A percentile compares a stretch with the other conserved stretches of the same genome.
phyloP scores from a whole-genome alignment of 2,113 vertebrate genomes.

The Aix galericulata region DNA sequence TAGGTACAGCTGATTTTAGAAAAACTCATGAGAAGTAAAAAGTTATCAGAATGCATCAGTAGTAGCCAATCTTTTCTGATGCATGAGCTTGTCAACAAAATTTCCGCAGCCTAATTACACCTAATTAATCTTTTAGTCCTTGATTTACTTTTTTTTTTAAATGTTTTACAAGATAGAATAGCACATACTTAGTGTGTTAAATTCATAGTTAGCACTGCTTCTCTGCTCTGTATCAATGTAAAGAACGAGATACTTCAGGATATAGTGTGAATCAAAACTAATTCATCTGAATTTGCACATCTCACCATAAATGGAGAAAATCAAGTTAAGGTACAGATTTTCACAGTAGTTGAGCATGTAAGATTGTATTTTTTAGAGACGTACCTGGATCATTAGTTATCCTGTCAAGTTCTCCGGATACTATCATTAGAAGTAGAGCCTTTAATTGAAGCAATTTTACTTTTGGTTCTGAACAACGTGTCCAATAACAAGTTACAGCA shows the following conservation, averaged over 20 bases:
- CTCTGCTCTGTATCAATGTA: not conserved
- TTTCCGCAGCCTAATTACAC: not conserved
- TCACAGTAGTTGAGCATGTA: not conserved
- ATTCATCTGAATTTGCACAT: not conserved
- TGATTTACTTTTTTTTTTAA: too few species aligned
- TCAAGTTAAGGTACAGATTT: not conserved
- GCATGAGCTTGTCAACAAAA: fast-evolving
- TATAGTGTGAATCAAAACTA: not conserved
- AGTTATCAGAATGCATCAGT: fast-evolving
- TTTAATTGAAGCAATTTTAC: constrained; percentile 75
- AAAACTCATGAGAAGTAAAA: not conserved
- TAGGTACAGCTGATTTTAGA: not conserved
- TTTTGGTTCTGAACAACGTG: constrained; percentile 66
- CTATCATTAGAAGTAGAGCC: constrained; percentile 82
- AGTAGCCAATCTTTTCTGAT: not conserved
- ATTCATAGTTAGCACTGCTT: not conserved
- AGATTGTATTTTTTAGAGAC: not conserved
- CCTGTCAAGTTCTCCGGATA: constrained; percentile 70
- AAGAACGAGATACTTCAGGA: not conserved
- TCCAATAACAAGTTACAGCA: constrained; percentile 84
- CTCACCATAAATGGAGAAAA: fast-evolving
- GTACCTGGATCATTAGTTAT: constrained; percentile 54
- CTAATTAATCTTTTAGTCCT: not conserved
- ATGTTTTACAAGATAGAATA: not conserved
- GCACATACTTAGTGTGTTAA: not conserved